Percentiles rank a stretch among this genome's conserved stretches.
Conservation (phyloP, 1,140 invertebrate genomes). For the Stegodyphus mimosarum region DNA sequence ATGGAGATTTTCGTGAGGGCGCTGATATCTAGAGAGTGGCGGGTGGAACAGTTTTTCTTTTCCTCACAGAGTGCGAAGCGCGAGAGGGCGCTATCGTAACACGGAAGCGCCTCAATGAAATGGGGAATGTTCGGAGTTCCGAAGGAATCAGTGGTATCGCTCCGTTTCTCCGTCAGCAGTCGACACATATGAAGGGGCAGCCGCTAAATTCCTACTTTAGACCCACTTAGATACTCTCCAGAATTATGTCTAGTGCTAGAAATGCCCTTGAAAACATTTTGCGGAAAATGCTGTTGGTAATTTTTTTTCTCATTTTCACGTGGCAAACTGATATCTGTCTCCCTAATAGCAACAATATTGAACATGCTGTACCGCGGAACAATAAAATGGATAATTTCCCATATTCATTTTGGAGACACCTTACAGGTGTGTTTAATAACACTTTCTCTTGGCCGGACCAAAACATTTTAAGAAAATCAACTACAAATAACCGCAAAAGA, state of each 20-base stretch:
- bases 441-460: background rate
- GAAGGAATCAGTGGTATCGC: background rate
- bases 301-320: background rate
- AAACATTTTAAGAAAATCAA: background rate
- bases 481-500: background rate
- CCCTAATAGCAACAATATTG: background rate
- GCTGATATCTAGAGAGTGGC: background rate
- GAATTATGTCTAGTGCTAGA: background rate
- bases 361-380: background rate
- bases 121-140: background rate
- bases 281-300: background rate
- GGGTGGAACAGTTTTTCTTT: background rate
- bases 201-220: background rate
- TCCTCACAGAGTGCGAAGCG: background rate
- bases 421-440: background rate
- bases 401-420: background rate
- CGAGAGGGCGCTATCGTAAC: conserved; percentile 3
- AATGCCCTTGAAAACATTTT: background rate
- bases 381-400: background rate
- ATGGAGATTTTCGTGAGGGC: too few relatives aligned
- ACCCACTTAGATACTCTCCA: background rate
- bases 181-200: background rate
- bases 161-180: background rate
- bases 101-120: background rate
- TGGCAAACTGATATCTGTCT: background rate